Conservation (phyloP, 2,113 vertebrate genomes). For the Silurus glanis region DNA sequence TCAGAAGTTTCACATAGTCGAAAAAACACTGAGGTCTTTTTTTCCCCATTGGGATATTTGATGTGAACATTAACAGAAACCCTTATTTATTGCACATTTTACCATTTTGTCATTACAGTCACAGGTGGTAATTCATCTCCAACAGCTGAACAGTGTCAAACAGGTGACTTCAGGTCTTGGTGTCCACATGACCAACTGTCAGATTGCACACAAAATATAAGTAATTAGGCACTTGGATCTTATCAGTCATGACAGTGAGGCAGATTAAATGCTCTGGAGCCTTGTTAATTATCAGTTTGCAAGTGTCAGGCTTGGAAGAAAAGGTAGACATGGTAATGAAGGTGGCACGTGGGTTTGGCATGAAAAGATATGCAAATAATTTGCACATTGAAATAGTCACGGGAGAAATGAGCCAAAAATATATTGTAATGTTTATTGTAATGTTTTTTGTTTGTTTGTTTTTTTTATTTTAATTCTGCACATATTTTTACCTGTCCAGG, state of each 20-base stretch:
- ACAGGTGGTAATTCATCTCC: conserved; percentile 4
- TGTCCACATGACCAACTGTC: conserved; percentile 2
- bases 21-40: not conserved
- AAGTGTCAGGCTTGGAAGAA: not conserved
- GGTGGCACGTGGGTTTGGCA: not conserved
- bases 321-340: not conserved
- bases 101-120: conserved; percentile 13
- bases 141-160: conserved; percentile 29
- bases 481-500: not conserved
- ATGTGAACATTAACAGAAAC: not conserved
- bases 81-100: not conserved
- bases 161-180: conserved; percentile 12
- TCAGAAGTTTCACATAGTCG: not conserved
- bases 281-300: conserved; percentile 22
- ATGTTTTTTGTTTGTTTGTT: not conserved
- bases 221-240: not conserved
- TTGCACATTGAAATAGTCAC: not conserved
- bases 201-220: conserved; percentile 6
- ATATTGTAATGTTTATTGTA: not conserved
- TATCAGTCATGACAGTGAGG: conserved; percentile 24
- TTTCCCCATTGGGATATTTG: not conserved
- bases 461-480: not conserved
- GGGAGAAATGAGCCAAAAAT: not conserved
- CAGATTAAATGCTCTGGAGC: conserved; percentile 1
- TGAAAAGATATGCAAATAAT: not conserved